Evolutionary conservation across 1,140 invertebrate species (phyloP).

Genomic region (Teleogryllus occipitalis): DNA sequence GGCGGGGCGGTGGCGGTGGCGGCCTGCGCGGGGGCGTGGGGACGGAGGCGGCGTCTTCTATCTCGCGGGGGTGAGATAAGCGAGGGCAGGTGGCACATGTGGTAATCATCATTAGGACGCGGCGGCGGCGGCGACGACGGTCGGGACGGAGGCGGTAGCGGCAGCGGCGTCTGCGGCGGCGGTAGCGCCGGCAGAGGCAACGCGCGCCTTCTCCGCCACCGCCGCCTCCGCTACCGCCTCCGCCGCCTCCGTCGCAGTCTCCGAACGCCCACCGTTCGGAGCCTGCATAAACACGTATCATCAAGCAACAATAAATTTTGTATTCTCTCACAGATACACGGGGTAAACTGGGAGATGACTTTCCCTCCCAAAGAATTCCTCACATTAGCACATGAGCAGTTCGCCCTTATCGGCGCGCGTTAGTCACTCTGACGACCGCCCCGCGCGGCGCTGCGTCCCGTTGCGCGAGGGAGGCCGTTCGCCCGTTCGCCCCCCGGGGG

Average conservation of each 20-base stretch:
- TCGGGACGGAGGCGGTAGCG: background rate
- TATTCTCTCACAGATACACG: background rate
- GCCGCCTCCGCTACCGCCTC: no score
- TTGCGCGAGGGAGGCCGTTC: no score
- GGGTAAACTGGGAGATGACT: conserved; percentile 1
- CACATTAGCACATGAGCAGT: background rate
- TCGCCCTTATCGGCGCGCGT: background rate
- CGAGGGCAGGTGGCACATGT: background rate
- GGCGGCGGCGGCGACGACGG: no score
- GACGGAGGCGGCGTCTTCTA: background rate
- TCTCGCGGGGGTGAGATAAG: background rate
- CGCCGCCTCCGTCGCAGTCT: background rate
- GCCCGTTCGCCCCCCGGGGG: no score
- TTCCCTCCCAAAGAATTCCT: background rate
- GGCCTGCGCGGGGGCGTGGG: background rate
- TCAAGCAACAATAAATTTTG: conserved; percentile 5
- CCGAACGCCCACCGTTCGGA: background rate
- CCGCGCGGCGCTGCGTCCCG: no score
- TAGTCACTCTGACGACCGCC: background rate
- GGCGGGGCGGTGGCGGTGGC: background rate
- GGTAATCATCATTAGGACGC: background rate
- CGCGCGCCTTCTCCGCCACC: no score
- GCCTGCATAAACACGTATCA: background rate
- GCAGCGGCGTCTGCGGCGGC: no score
- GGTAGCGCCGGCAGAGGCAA: no score